phyloP scores from a whole-genome alignment of 1,140 invertebrate genomes.

The Plutomurus gul region DNA sequence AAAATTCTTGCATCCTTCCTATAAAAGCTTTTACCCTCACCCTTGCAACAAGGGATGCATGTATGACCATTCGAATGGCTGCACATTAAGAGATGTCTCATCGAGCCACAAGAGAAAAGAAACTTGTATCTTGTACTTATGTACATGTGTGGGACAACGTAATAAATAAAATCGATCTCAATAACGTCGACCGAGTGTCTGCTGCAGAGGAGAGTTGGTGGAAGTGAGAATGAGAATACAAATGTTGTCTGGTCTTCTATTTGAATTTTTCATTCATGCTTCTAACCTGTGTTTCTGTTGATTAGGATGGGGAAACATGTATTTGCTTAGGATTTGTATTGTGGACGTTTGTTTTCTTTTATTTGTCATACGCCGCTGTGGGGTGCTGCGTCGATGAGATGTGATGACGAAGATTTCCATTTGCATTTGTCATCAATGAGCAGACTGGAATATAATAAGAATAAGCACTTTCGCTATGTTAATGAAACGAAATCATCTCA shows the following conservation, averaged over 20 bases:
- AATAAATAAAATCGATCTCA: slow-evolving; percentile 38
- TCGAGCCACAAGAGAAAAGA: not conserved
- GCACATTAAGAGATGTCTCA: too few relatives aligned
- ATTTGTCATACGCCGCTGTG: not conserved
- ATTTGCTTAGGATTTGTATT: too few relatives aligned
- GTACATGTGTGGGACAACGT: slow-evolving; percentile 6
- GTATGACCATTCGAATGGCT: too few relatives aligned
- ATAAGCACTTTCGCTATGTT: not conserved
- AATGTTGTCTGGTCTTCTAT: not conserved
- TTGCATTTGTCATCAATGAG: not conserved
- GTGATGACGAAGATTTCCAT: not conserved
- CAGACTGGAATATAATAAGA: too few relatives aligned
- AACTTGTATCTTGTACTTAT: slow-evolving; percentile 16
- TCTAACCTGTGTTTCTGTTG: too few relatives aligned
- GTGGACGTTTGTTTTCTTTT: too few relatives aligned
- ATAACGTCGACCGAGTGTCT: not conserved
- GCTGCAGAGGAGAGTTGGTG: not conserved
- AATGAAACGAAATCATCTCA: not conserved
- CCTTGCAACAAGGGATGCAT: not conserved
- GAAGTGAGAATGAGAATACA: not conserved
- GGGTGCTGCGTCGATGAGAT: not conserved
- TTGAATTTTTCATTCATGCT: too few relatives aligned
- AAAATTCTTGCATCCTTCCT: not conserved
- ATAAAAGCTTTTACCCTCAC: not conserved
- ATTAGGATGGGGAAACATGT: too few relatives aligned